Evolutionary conservation across 2,888 invertebrate genomes (phyloP), one percentile per base, ranked within the genome.

Genomic region (Eubasilissa splendida): DNA sequence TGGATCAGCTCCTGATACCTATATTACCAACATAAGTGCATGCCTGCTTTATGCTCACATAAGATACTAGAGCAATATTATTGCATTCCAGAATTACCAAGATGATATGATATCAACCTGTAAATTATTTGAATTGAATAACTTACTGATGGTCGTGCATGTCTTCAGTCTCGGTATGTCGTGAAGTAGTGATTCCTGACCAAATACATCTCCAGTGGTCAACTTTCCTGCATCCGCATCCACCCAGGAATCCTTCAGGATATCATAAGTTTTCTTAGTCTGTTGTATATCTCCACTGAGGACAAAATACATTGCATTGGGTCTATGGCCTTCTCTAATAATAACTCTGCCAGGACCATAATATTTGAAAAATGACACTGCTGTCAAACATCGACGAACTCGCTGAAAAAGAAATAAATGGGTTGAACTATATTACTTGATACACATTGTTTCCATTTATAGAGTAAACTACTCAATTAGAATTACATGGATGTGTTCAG

Each of bases 161-260:
- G 94, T 93, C 22, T 93, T 92, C 8, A 92, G 91, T 85, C 94
- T 89, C 5, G 90, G 90, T 66, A 93, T 90, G 42, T 90, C 90
- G 84, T 94, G 93, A 76, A 94, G 86, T 59, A 94, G 86, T 0
- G 93, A 92, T 12, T 93, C 91, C 87, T 94, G 93, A 0, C 94
- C 94, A 84, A 94, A 94, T 89, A 92, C 91, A 77, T 92, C 92
- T 0, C 94, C 94, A 0, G 90, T 83, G 42, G 89, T 89, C 87
- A 93, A 89, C 0, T 85, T 86, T 5, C 91, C 92, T 9, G 92
- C 87, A 14, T 91, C 90, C 22, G 89, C 87, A 0, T 89, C 89
- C 0, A 90, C 85, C 68, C 87, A 84, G 85, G 89, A 86, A 14
- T 91, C 88, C 1, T 91, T 85, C 42, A 92, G 85, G 77, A 90